Evolutionary conservation across 2,888 invertebrate genomes (phyloP).

Genomic region (Loripinus fragilis): DNA sequence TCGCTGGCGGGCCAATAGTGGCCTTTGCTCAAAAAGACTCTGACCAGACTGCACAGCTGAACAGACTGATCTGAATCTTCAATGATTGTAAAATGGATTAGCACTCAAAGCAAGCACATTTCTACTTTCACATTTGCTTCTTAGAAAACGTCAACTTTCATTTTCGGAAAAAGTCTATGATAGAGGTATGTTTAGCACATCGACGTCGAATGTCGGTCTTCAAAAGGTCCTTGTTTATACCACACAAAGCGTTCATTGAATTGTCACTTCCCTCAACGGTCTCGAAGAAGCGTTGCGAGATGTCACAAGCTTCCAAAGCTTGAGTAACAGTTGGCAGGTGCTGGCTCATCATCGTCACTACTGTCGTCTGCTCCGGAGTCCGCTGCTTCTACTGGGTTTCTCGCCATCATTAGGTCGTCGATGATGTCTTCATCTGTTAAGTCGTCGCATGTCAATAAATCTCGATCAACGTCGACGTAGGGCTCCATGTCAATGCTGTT

Average conservation of each 20-base stretch:
- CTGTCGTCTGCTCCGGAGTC: not conserved
- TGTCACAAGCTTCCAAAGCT: conserved; percentile 1
- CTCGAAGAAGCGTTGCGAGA: not conserved
- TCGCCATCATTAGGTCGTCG: conserved; percentile 7
- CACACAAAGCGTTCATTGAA: not conserved
- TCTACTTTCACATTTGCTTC: too few species aligned
- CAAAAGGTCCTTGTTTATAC: not conserved
- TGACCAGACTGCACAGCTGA: too few species aligned
- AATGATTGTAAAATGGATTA: too few species aligned
- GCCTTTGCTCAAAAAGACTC: too few species aligned
- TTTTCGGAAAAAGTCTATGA: not conserved
- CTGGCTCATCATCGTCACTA: not conserved
- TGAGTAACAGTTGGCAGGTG: not conserved
- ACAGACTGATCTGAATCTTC: too few species aligned
- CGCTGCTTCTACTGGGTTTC: not conserved
- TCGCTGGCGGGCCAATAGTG: too few species aligned
- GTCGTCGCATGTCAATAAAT: not conserved
- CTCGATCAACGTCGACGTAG: not conserved
- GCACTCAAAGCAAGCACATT: too few species aligned
- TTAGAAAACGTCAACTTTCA: too few species aligned
- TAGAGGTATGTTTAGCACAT: not conserved
- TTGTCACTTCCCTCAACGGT: not conserved
- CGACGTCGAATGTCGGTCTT: not conserved
- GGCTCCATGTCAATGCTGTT: not conserved
- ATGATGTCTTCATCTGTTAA: conserved; percentile 10